These are phyloP conservation scores for Petrophora chlorosata DNA, from an alignment of 2,888 invertebrate species.

Conservation along the genomic window DNA sequence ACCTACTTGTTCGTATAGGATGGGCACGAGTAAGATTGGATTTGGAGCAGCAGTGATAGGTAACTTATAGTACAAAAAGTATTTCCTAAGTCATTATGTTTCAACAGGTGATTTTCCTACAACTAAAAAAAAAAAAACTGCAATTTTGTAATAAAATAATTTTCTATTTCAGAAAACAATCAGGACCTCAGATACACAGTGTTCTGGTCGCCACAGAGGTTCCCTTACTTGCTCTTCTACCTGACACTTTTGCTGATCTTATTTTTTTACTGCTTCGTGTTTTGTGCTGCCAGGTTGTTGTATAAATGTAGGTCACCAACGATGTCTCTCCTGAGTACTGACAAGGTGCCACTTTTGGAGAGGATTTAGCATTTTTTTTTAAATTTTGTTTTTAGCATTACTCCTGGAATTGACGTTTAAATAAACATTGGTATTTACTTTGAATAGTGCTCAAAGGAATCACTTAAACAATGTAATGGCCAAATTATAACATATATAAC, in stretches of 20 bases:
- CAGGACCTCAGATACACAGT: slow-evolving; percentile 87
- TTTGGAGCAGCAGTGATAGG: slow-evolving; percentile 93
- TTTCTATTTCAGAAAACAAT: slow-evolving; percentile 78
- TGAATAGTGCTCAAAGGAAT: too few relatives aligned
- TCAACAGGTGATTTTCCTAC: too few relatives aligned
- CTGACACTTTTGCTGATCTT: slow-evolving; percentile 53
- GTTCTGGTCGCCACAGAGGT: slow-evolving; percentile 90
- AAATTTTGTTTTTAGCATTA: neutral
- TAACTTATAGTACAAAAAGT: too few relatives aligned
- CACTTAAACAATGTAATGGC: too few relatives aligned
- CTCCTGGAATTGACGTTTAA: too few relatives aligned
- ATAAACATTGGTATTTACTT: too few relatives aligned
- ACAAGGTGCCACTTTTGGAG: slow-evolving; percentile 48
- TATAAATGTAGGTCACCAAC: slow-evolving; percentile 29
- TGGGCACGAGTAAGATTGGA: slow-evolving; percentile 95
- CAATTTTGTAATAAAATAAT: too few relatives aligned
- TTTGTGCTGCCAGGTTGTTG: slow-evolving; percentile 41
- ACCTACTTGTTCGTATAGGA: slow-evolving; percentile 97
- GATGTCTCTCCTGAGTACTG: slow-evolving; percentile 22
- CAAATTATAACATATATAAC: too few relatives aligned
- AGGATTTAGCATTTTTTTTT: neutral
- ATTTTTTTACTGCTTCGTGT: slow-evolving; percentile 41
- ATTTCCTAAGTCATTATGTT: too few relatives aligned
- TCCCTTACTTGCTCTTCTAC: slow-evolving; percentile 85
- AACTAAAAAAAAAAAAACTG: too few relatives aligned